Percentiles rank a stretch among this genome's conserved stretches.
Conservation (phyloP, 1,140 invertebrate species). For the Venustaconcha ellipsiformis region DNA sequence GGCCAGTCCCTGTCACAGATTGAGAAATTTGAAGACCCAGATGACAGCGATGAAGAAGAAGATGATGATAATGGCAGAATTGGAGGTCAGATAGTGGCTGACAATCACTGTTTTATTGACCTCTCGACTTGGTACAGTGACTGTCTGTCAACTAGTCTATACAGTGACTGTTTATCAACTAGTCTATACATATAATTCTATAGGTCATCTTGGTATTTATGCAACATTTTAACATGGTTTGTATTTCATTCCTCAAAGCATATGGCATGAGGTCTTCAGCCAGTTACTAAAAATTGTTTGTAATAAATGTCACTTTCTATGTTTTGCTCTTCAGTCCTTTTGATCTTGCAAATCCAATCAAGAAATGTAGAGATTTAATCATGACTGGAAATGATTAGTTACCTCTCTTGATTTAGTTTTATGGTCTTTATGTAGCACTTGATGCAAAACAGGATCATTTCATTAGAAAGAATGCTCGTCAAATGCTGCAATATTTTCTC, state of each 20-base stretch:
- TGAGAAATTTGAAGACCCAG: conserved; percentile 88
- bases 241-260: neutral
- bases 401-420: too few species aligned
- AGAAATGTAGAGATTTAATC: too few species aligned
- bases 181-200: neutral
- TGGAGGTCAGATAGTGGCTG: conserved; percentile 8
- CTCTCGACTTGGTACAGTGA: neutral
- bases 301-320: too few species aligned
- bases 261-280: neutral
- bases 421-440: too few species aligned
- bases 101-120: neutral
- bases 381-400: too few species aligned
- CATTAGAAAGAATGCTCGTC: too few species aligned
- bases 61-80: conserved; percentile 72
- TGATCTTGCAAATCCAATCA: too few species aligned
- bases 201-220: neutral
- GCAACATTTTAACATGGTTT: neutral
- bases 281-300: too few species aligned
- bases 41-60: conserved; percentile 83
- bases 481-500: too few species aligned
- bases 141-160: neutral
- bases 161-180: neutral
- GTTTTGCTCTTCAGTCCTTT: too few species aligned
- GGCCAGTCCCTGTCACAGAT: conserved; percentile 90
- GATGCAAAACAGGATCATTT: too few species aligned